Base-by-base conservation (phyloP, 2,888 invertebrate species). In the Epirrhoe alternata region DNA sequence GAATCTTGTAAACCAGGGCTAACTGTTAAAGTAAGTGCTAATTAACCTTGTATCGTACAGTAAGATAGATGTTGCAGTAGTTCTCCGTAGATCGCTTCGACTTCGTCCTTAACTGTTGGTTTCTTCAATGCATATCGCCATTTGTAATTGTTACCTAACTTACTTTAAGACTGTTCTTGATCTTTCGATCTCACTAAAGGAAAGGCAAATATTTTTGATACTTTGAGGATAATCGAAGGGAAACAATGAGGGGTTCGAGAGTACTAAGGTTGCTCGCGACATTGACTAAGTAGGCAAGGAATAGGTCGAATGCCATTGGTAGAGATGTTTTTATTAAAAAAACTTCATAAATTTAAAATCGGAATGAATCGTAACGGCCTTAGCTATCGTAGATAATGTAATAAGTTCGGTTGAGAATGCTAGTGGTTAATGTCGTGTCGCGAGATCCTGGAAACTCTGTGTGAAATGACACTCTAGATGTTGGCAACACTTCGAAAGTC, bases 171-270 rank as follows among this genome's bases (percentile, higher is more conserved):
- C 92, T 93, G 93, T 92, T 91, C 90, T 89, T 89, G 87, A 85
- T 89, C 87, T 92, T 87, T 90, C 89, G 90, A 91, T 80, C 90
- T 90, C 92, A 88, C 87, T 92, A 91, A 91, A 86, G 91, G 91
- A 93, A 93, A 92, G 92, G 92, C 91, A 89, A 89, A 93, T 93
- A 93, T 93, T 93, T 93, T 93, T 93, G 92, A 93, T 92, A 93
- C 92, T 89, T 89, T 89, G 91, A 89, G 88, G 87, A 86, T 85
- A 88, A 90, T 92, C 90, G 89, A 89, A 87, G 89, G 90, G 92
- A 90, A 92, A 91, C 90, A 88, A 85, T 86, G 86, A 83, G 78
- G 75, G 73, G 70, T 58, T 54, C 72, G 68, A 61, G 63, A 66
- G 67, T 55, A 70, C 64, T 58, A 55, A 70, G 62, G 68, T 45